Percentiles rank a stretch among this genome's conserved stretches.
phyloP scores from a whole-genome alignment of 2,888 invertebrate species.

The Tenthredo livida region DNA sequence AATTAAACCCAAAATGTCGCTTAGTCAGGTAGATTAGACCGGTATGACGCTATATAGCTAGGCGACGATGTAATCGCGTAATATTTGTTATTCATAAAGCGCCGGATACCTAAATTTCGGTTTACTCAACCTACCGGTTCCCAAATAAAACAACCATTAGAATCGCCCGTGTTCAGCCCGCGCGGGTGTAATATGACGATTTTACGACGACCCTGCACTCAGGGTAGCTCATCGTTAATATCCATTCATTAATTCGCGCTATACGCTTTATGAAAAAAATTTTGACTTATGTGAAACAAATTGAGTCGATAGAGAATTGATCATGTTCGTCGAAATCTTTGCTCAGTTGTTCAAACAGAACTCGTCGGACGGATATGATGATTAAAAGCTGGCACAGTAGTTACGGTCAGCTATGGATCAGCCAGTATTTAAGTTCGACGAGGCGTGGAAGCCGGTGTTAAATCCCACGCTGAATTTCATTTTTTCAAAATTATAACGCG shows the following conservation, averaged over 20 bases:
- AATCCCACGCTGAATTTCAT: not conserved
- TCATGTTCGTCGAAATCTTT: not conserved
- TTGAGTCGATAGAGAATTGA: no score
- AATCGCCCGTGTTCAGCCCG: not conserved
- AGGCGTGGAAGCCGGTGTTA: conserved; percentile 10
- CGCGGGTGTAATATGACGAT: not conserved
- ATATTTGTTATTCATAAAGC: conserved; percentile 43
- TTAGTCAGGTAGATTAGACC: conserved; percentile 42
- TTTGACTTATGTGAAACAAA: no score
- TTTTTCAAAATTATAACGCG: not conserved
- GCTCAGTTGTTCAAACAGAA: not conserved
- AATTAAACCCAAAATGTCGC: not conserved
- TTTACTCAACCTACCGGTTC: not conserved
- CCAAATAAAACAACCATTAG: not conserved
- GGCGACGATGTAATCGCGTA: conserved; percentile 13
- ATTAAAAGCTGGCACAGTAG: not conserved
- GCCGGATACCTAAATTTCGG: not conserved
- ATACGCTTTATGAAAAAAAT: no score
- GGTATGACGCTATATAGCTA: not conserved
- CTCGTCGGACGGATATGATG: not conserved
- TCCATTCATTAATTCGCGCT: no score
- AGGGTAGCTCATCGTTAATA: not conserved
- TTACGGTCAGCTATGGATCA: conserved; percentile 24
- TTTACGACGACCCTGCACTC: not conserved
- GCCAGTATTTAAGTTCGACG: not conserved